A percentile compares a stretch with the other conserved stretches of the same genome.
phyloP scores from a whole-genome alignment of 1,140 invertebrate species.

The Drepana arcuata region DNA sequence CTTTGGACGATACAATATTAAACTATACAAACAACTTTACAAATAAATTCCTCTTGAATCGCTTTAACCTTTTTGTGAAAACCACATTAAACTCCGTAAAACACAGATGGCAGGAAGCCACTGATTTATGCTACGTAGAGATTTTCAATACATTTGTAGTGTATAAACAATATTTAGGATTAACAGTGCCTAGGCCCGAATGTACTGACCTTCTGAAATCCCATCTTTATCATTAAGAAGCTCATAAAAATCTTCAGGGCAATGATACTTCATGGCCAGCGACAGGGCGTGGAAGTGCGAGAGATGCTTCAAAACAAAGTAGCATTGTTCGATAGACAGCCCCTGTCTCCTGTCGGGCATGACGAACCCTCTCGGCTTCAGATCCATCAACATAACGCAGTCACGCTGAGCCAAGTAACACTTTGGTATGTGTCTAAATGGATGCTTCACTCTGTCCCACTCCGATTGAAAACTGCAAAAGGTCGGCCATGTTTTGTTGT shows the following conservation, averaged over 20 bases:
- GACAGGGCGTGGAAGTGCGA: constrained; percentile 79
- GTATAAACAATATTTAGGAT: too few relatives aligned
- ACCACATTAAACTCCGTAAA: too few relatives aligned
- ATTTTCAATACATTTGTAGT: too few relatives aligned
- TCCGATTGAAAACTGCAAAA: constrained; percentile 73
- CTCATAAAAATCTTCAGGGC: constrained; percentile 76
- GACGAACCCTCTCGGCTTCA: constrained; percentile 73
- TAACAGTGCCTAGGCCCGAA: too few relatives aligned
- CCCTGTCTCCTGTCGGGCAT: constrained; percentile 79
- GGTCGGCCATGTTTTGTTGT: constrained; percentile 78
- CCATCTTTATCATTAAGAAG: constrained; percentile 68
- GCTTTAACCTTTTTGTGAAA: too few relatives aligned
- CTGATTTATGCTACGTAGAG: too few relatives aligned
- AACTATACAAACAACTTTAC: too few relatives aligned
- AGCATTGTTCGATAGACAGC: constrained; percentile 74
- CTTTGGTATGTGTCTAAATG: constrained; percentile 76
- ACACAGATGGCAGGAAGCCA: too few relatives aligned
- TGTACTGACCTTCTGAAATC: constrained; percentile 67
- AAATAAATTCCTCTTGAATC: too few relatives aligned
- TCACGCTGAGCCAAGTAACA: constrained; percentile 76
- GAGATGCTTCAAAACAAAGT: constrained; percentile 74
- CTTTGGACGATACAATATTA: too few relatives aligned
- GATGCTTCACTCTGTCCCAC: constrained; percentile 39
- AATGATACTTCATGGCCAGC: constrained; percentile 74
- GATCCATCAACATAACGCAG: constrained; percentile 77